Evolutionary conservation across 2,113 vertebrate species (phyloP).

Genomic region (Otis tarda): DNA sequence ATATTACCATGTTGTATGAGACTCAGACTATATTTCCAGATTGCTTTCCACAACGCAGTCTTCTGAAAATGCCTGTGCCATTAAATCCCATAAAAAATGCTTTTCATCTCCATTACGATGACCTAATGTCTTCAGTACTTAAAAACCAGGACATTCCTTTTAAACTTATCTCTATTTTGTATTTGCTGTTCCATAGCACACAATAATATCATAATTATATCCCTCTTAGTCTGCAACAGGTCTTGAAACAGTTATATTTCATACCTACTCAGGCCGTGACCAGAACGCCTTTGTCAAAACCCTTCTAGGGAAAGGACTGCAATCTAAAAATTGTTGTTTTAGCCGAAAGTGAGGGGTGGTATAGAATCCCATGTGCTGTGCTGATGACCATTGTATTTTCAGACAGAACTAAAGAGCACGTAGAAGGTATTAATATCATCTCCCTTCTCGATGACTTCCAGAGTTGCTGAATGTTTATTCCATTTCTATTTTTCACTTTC

Average conservation of each 20-base stretch:
- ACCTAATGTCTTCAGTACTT: neutral
- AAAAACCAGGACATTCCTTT: neutral
- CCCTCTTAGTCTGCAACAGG: neutral
- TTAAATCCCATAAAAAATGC: slow-evolving; percentile 9
- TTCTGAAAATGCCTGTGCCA: neutral
- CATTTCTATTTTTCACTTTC: neutral
- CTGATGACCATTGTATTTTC: neutral
- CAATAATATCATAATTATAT: neutral
- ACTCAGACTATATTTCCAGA: neutral
- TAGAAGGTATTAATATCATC: neutral
- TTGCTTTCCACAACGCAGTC: neutral
- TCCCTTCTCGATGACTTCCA: neutral
- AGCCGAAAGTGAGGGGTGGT: neutral
- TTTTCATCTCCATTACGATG: neutral
- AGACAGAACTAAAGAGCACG: neutral
- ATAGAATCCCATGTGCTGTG: neutral
- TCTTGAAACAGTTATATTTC: neutral
- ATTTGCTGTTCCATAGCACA: neutral
- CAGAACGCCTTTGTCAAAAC: neutral
- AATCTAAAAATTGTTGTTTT: neutral
- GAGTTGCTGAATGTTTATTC: neutral
- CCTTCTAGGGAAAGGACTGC: neutral
- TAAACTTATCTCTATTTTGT: neutral
- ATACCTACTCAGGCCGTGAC: neutral
- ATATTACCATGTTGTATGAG: neutral